phyloP scores from a whole-genome alignment of 2,113 vertebrate genomes.

The Pipra filicauda region DNA sequence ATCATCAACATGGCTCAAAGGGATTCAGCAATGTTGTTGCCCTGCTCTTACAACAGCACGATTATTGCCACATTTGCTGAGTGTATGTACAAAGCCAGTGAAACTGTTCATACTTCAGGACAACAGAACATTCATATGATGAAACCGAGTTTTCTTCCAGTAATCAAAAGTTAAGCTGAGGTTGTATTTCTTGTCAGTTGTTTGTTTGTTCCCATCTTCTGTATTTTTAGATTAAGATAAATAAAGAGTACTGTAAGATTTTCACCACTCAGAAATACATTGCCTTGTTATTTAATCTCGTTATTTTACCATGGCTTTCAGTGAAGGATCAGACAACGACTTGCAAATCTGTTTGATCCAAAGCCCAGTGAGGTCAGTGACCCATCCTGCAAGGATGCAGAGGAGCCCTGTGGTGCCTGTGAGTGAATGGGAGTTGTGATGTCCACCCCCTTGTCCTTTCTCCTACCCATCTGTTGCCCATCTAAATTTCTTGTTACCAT shows the following conservation, averaged over 20 bases:
- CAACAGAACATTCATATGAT: neutral
- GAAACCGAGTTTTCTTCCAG: neutral
- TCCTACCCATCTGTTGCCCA: rapidly evolving
- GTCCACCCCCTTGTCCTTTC: neutral
- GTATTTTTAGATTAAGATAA: neutral
- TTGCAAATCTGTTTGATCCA: neutral
- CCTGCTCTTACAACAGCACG: neutral
- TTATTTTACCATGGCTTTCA: neutral
- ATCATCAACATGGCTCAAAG: neutral
- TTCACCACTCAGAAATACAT: neutral
- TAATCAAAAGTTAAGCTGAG: neutral
- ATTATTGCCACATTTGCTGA: neutral
- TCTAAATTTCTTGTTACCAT: too few species aligned
- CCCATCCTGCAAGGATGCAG: neutral
- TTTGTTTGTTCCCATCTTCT: neutral
- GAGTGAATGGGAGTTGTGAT: rapidly evolving
- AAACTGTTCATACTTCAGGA: neutral
- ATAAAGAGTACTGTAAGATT: slow-evolving; percentile 7
- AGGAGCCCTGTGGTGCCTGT: neutral
- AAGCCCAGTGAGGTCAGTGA: neutral
- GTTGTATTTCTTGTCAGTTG: neutral
- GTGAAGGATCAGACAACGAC: neutral
- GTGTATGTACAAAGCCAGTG: neutral
- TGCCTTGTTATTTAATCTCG: neutral
- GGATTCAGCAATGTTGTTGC: neutral